These are phyloP conservation scores for Diorhabda sublineata DNA, from an alignment of 1,140 invertebrate genomes.

Conservation along the genomic window DNA sequence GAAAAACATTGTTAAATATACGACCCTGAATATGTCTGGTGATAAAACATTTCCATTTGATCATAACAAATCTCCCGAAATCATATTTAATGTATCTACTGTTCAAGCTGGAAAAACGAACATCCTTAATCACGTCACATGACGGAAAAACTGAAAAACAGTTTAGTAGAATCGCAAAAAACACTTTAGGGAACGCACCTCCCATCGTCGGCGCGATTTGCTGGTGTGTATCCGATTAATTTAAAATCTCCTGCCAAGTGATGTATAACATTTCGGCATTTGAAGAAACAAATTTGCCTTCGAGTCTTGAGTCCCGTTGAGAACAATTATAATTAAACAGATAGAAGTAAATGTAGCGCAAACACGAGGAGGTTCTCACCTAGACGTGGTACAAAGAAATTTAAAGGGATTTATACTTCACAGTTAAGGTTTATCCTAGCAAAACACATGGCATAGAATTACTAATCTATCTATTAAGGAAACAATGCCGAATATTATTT, in stretches of 20 bases:
- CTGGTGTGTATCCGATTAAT: background rate
- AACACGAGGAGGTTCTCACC: constrained; percentile 18
- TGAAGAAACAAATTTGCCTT: constrained; percentile 26
- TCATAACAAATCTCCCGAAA: background rate
- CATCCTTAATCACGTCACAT: background rate
- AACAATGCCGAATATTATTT: too few species aligned
- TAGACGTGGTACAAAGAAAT: too few species aligned
- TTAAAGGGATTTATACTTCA: too few species aligned
- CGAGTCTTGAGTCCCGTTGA: constrained; percentile 28
- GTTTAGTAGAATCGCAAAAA: constrained; percentile 2
- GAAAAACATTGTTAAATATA: background rate
- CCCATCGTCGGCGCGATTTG: constrained; percentile 1
- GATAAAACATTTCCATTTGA: background rate
- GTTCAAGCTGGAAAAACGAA: background rate
- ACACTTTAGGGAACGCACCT: background rate
- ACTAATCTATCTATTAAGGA: too few species aligned
- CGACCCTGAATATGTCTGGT: background rate
- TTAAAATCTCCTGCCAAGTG: constrained; percentile 17
- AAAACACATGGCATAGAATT: too few species aligned
- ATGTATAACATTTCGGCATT: constrained; percentile 26
- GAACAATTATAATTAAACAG: constrained; percentile 35
- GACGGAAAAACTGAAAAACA: background rate
- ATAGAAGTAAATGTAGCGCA: constrained; percentile 31
- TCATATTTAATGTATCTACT: background rate
- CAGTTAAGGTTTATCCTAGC: too few species aligned